Evolutionary conservation across 1,140 invertebrate species (phyloP).

Genomic region (Pantala flavescens): DNA sequence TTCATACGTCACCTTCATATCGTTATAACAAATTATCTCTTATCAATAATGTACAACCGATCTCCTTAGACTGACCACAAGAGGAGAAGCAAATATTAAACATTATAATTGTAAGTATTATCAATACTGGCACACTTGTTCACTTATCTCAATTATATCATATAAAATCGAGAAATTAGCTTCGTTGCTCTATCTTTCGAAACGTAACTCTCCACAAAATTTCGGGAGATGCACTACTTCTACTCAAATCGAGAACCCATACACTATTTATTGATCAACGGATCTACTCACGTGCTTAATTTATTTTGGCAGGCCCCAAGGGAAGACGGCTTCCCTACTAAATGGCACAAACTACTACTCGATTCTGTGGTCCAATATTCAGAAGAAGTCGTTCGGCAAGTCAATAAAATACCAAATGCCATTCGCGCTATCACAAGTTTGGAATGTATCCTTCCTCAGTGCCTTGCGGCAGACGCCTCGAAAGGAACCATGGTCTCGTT

Average conservation of each 20-base stretch:
- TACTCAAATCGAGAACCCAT: not conserved
- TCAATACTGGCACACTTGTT: not conserved
- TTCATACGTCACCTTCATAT: not conserved
- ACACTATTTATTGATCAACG: not conserved
- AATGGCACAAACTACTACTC: not conserved
- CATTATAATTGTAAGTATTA: not conserved
- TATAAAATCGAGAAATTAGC: conserved; percentile 8
- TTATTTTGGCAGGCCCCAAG: not conserved
- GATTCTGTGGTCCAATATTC: not conserved
- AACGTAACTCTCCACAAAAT: not conserved
- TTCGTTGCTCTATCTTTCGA: not conserved
- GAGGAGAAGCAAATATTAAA: not conserved
- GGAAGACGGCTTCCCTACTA: not conserved
- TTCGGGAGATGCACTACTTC: not conserved
- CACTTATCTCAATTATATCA: not conserved
- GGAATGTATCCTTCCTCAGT: not conserved
- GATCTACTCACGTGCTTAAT: conserved; percentile 1
- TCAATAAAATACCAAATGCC: not conserved
- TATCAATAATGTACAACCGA: not conserved
- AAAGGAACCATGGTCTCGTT: not conserved
- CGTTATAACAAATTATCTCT: not conserved
- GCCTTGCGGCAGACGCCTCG: not conserved
- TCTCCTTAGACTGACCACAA: not conserved
- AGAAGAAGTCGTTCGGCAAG: not conserved
- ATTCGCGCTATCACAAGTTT: conserved; percentile 1